Evolutionary conservation across 1,140 invertebrate genomes (phyloP).

Genomic region (Metaphire vulgaris): DNA sequence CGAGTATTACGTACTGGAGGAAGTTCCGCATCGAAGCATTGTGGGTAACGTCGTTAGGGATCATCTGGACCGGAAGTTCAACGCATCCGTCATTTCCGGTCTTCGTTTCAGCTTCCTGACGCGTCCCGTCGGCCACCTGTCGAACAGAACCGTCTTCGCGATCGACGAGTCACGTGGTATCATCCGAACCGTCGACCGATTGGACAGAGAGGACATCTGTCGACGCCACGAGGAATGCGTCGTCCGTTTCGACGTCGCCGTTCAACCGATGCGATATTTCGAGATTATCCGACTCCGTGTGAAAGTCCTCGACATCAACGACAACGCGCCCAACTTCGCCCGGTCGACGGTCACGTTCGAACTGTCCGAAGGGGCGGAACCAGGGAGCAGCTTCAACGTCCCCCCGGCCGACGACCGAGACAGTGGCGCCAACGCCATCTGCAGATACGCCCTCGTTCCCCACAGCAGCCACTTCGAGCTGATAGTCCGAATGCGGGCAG

Average conservation of each 20-base stretch:
- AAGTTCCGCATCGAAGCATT: not conserved
- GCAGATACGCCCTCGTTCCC: constrained; percentile 20
- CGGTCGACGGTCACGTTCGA: not conserved
- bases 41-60: not conserved
- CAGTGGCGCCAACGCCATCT: constrained; percentile 17
- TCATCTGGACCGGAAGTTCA: not conserved
- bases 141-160: not conserved
- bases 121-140: not conserved
- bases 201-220: not conserved
- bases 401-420: constrained; percentile 27
- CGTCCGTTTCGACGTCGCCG: constrained; percentile 6
- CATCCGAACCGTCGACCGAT: not conserved
- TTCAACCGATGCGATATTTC: constrained; percentile 14
- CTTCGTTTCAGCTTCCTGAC: not conserved
- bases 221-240: not conserved
- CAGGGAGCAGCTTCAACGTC: constrained; percentile 12
- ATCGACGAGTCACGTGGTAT: not conserved
- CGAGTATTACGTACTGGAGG: not conserved
- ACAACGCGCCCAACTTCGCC: constrained; percentile 27
- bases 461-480: constrained; percentile 18
- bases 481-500: not conserved
- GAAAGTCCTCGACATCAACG: constrained; percentile 28
- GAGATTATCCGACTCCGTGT: constrained; percentile 25
- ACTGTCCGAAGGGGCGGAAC: constrained; percentile 16
- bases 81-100: not conserved